Percentiles rank a stretch among this genome's conserved stretches.
Conservation (phyloP, 2,888 invertebrate genomes). For the Apoda limacodes region DNA sequence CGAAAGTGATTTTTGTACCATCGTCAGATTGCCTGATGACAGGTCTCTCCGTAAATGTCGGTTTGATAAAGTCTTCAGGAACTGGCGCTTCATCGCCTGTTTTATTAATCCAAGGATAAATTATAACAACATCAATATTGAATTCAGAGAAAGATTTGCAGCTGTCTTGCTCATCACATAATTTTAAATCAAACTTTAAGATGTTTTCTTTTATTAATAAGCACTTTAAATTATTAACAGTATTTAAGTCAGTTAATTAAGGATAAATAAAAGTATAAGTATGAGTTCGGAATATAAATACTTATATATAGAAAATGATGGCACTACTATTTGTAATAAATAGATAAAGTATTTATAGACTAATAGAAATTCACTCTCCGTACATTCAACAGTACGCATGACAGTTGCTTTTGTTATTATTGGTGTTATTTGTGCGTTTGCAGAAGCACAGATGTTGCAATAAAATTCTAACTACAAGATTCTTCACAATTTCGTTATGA, state of each 20-base stretch:
- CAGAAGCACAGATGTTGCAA: slow-evolving; percentile 48
- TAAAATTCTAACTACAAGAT: slow-evolving; percentile 37
- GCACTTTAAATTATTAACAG: slow-evolving; percentile 33
- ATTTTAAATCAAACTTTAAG: slow-evolving; percentile 47
- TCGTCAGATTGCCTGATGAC: slow-evolving; percentile 97
- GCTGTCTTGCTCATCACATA: slow-evolving; percentile 23
- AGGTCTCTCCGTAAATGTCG: slow-evolving; percentile 98
- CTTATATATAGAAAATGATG: too few species aligned
- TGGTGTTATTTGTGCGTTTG: slow-evolving; percentile 49
- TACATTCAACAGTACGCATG: slow-evolving; percentile 67
- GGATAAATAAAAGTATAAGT: neutral
- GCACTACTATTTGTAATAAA: too few species aligned
- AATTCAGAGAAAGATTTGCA: slow-evolving; percentile 40
- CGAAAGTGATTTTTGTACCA: slow-evolving; percentile 95
- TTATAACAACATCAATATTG: slow-evolving; percentile 22
- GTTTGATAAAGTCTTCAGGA: slow-evolving; percentile 94
- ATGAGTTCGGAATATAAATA: too few species aligned
- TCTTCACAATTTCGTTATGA: slow-evolving; percentile 18
- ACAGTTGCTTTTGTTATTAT: slow-evolving; percentile 53
- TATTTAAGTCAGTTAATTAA: slow-evolving; percentile 3
- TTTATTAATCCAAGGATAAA: slow-evolving; percentile 37
- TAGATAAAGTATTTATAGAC: neutral
- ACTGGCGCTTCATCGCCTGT: slow-evolving; percentile 95
- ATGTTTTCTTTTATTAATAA: slow-evolving; percentile 60
- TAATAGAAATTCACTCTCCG: too few species aligned